Conservation (phyloP, 53 echinoderm and acorn worm species). For the Mesocentrotus franciscanus region DNA sequence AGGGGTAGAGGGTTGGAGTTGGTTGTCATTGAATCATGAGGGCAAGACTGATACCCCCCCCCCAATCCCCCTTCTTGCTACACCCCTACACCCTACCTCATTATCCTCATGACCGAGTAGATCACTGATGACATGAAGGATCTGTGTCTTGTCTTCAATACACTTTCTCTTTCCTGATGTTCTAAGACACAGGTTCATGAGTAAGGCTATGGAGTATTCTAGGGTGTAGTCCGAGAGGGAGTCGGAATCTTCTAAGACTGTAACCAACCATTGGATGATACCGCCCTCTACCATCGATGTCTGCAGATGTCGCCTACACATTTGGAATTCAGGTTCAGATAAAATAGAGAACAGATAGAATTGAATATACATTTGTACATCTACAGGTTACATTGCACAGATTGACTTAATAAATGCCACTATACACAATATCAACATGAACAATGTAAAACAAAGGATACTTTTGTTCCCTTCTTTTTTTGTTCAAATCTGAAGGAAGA, state of each 20-base stretch:
- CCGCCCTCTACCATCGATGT: conserved; percentile 91
- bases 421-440: neutral
- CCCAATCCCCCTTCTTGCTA: neutral
- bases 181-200: conserved; percentile 96
- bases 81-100: conserved; percentile 71
- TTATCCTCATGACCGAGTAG: conserved; percentile 96
- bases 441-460: neutral
- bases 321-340: neutral
- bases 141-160: conserved; percentile 72
- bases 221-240: conserved; percentile 95
- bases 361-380: neutral
- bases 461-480: neutral
- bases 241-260: conserved; percentile 89
- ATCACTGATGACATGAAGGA: conserved; percentile 92
- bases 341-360: neutral
- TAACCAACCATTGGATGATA: conserved; percentile 86
- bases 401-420: neutral
- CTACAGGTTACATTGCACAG: neutral
- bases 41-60: neutral
- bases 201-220: conserved; percentile 92
- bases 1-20: neutral
- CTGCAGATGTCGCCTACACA: conserved; percentile 88
- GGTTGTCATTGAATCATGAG: neutral
- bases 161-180: conserved; percentile 94
- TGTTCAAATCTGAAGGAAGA: neutral